Evolutionary conservation across 2,888 invertebrate genomes (phyloP).

Genomic region (Ischnus inquisitorius): DNA sequence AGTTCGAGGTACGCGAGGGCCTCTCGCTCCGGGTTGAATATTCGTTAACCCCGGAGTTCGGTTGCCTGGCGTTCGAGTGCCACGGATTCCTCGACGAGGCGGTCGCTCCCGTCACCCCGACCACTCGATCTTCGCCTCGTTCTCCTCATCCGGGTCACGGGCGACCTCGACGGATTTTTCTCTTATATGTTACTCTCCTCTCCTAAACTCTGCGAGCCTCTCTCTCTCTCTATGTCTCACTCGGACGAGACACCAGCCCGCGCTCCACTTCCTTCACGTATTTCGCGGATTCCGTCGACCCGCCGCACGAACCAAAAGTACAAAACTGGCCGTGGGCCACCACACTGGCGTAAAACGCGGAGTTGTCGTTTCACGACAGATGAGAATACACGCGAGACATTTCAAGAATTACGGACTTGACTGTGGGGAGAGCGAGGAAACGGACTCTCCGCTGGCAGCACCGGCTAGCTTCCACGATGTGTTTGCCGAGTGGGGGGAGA

Average conservation of each 20-base stretch:
- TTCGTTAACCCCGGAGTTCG: slow-evolving; percentile 42
- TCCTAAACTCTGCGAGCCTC: neutral
- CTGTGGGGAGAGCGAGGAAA: neutral
- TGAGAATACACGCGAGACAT: slow-evolving; percentile 18
- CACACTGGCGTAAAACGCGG: slow-evolving; percentile 45
- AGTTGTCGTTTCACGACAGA: slow-evolving; percentile 44
- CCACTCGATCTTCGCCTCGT: slow-evolving; percentile 72
- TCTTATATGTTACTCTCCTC: slow-evolving; percentile 16
- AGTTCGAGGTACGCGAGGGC: slow-evolving; percentile 4
- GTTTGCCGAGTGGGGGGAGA: neutral
- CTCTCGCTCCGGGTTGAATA: slow-evolving; percentile 25
- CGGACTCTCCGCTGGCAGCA: slow-evolving; percentile 25
- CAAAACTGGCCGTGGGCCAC: slow-evolving; percentile 71
- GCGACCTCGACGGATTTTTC: slow-evolving; percentile 28
- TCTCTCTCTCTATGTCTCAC: neutral
- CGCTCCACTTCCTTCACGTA: slow-evolving; percentile 43
- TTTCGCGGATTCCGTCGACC: slow-evolving; percentile 60
- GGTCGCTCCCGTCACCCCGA: slow-evolving; percentile 48
- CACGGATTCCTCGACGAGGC: slow-evolving; percentile 16
- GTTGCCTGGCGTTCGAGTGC: slow-evolving; percentile 3
- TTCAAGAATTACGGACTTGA: neutral
- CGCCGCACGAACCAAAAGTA: slow-evolving; percentile 75
- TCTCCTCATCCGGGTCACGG: slow-evolving; percentile 63
- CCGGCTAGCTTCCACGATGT: slow-evolving; percentile 22
- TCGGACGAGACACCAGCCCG: slow-evolving; percentile 19